These are phyloP conservation scores for Punctoribates punctum DNA, from an alignment of 2,888 invertebrate genomes.

Conservation along the genomic window DNA sequence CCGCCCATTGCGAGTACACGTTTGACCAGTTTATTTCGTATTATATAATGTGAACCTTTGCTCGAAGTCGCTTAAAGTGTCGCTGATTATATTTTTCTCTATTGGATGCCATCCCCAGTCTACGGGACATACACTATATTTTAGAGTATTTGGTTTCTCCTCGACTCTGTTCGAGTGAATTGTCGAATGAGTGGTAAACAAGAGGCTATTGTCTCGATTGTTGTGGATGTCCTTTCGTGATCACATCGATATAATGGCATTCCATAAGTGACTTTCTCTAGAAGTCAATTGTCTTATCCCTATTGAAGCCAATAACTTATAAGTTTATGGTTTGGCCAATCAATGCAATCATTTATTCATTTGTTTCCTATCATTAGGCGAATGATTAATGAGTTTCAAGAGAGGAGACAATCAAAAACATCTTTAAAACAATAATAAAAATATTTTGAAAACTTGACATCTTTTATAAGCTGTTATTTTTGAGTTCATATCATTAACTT, in stretches of 20 bases:
- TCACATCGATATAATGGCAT: slow-evolving; percentile 24
- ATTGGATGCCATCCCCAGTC: too few species aligned
- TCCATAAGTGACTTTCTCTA: slow-evolving; percentile 16
- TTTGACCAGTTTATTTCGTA: slow-evolving; percentile 25
- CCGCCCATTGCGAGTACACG: slow-evolving; percentile 22
- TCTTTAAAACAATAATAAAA: slow-evolving; percentile 34
- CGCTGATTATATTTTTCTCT: slow-evolving; percentile 17
- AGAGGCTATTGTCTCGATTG: background rate
- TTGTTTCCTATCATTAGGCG: slow-evolving; percentile 18
- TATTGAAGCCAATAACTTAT: slow-evolving; percentile 8
- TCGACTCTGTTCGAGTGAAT: background rate
- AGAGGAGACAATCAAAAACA: slow-evolving; percentile 15
- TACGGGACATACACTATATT: background rate
- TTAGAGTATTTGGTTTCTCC: background rate
- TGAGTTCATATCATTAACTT: slow-evolving; percentile 23
- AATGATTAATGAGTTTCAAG: slow-evolving; percentile 28
- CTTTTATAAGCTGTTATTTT: slow-evolving; percentile 28
- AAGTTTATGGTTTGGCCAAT: slow-evolving; percentile 17
- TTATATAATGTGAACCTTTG: slow-evolving; percentile 34
- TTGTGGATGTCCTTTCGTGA: slow-evolving; percentile 36
- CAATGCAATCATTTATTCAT: slow-evolving; percentile 20
- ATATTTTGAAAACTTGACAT: slow-evolving; percentile 24
- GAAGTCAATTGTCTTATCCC: background rate
- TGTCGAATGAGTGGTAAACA: background rate
- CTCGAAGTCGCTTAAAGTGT: slow-evolving; percentile 2